Evolutionary conservation across 2,113 vertebrate species (phyloP).

Genomic region (Melanerpes formicivorus): DNA sequence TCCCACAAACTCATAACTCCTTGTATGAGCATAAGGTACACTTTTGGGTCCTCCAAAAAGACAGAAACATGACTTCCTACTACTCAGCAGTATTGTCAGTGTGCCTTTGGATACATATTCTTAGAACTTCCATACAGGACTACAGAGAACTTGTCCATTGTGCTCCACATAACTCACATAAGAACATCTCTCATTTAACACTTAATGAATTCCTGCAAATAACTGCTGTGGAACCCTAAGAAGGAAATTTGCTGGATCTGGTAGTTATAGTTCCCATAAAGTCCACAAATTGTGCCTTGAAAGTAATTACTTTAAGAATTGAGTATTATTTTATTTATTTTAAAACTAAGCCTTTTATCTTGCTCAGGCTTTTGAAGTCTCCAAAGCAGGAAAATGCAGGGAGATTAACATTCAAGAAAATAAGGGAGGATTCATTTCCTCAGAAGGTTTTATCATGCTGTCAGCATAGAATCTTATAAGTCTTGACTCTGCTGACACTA

Average conservation of each 20-base stretch:
- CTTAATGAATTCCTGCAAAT: background rate
- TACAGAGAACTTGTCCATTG: background rate
- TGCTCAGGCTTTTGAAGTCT: background rate
- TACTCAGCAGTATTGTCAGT: background rate
- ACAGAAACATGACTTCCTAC: background rate
- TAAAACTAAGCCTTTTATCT: background rate
- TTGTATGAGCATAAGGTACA: fast-evolving
- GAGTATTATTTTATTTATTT: background rate
- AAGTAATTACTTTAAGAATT: too few species aligned
- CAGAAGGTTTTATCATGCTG: background rate
- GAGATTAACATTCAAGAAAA: background rate
- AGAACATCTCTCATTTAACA: background rate
- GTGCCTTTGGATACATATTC: background rate
- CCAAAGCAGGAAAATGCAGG: background rate
- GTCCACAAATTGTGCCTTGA: too few species aligned
- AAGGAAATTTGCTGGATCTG: background rate
- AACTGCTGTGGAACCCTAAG: background rate
- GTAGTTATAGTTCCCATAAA: background rate
- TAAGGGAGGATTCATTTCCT: background rate
- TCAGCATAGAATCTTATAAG: background rate
- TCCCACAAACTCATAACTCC: background rate
- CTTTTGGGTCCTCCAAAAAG: background rate
- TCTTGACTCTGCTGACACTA: background rate
- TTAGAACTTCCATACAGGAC: background rate
- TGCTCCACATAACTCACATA: background rate